Base-by-base conservation (phyloP, 2,888 invertebrate genomes). In the Gortyna flavago region DNA sequence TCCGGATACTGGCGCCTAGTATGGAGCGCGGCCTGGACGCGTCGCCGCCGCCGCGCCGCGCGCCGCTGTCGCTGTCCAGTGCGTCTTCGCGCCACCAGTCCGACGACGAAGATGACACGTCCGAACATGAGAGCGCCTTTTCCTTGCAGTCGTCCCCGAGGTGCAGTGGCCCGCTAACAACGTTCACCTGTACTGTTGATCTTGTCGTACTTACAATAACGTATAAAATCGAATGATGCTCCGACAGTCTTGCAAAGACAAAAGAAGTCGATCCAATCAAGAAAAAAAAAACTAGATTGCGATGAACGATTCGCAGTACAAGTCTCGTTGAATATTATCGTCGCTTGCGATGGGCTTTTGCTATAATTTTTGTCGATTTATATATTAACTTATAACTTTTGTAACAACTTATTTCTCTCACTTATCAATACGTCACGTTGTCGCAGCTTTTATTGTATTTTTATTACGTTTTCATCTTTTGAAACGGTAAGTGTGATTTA, bases 1-100 rank as follows among this genome's bases (percentile, higher is more conserved):
- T 98, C 93, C 98, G 98, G 92, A 98, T 98, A 92, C 97, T 98
- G 97, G 98, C 98, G 93, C 98, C 98, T 90, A 98, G 98, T 95
- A 97, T 98, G 97, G 98, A 98, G 97, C 97, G 98, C 92, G 98
- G 98, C 91, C 97, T 98, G 96, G 98, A 98, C 95, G 94, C 94
- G 90, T 88, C 91, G 64, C 92, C 89, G 44, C 89, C 89, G 48
- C 88, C 89, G 41, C 89, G 81, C 72, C 80, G 79, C 72, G 67
- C 86, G 64, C 80, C 93, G 21, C 74, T 97, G 91, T 91, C 96
- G 90, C 89, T 91, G 90, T 93, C 78, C 77, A 77, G 83, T 75
- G 82, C 79, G 75, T 85, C 79, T 85, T 87, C 74, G 77, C 87
- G 29, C 68, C 85, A 68, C 79, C 74, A 68, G 57, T 80, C 75